phyloP scores from a whole-genome alignment of 2,113 vertebrate genomes.

The Suncus etruscus region DNA sequence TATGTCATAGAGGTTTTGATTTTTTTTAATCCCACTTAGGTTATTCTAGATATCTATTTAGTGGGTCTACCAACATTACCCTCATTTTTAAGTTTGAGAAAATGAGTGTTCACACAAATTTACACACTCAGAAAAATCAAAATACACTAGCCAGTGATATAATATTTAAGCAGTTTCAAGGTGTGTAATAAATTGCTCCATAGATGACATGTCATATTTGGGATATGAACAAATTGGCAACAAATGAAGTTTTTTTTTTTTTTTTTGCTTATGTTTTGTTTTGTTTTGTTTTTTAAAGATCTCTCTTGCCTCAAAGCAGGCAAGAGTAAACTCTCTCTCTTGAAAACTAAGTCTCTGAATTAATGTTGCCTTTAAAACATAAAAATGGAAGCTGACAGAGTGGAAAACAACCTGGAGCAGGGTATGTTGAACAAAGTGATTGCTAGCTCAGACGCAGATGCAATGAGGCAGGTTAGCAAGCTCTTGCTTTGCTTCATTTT shows the following conservation, averaged over 20 bases:
- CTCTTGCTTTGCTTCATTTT: background rate
- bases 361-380: background rate
- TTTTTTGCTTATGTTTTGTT: background rate
- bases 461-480: accelerated
- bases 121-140: background rate
- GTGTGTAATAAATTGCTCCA: background rate
- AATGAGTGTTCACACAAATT: conserved; percentile 5
- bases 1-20: background rate
- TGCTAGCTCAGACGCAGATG: background rate
- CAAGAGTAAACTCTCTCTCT: background rate
- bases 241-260: background rate
- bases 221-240: background rate
- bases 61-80: background rate
- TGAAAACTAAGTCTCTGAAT: background rate
- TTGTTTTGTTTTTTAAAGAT: background rate
- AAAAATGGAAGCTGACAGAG: background rate
- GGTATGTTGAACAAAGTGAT: accelerated
- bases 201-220: background rate
- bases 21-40: background rate
- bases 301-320: background rate
- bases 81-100: conserved; percentile 15
- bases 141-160: background rate
- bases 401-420: background rate
- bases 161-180: background rate
- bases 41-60: background rate